These are phyloP conservation scores for Carlito syrichta DNA, from an alignment of 2,113 vertebrate species.

Conservation along the genomic window DNA sequence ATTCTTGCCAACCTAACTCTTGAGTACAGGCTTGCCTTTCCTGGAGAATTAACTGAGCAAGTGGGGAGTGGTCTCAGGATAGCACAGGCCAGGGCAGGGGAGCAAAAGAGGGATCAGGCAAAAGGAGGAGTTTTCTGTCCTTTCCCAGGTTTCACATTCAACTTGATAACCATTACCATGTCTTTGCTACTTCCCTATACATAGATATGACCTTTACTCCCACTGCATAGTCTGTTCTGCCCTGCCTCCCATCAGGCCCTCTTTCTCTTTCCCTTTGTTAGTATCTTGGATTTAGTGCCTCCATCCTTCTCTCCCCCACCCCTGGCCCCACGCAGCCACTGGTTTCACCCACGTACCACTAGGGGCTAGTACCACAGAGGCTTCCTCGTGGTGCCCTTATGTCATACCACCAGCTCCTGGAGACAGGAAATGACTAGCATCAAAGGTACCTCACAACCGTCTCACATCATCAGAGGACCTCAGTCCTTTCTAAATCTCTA, in stretches of 20 bases:
- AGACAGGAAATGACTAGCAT: slow-evolving; percentile 34
- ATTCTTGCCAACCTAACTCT: slow-evolving; percentile 19
- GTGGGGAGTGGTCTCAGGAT: slow-evolving; percentile 29
- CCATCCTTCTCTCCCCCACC: background rate
- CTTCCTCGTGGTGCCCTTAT: background rate
- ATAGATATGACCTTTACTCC: slow-evolving; percentile 57
- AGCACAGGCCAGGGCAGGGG: background rate
- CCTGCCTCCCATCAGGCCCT: background rate
- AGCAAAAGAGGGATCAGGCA: background rate
- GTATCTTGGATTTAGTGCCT: slow-evolving; percentile 28
- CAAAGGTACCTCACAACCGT: slow-evolving; percentile 35
- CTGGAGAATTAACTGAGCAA: slow-evolving; percentile 47
- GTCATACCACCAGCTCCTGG: slow-evolving; percentile 14
- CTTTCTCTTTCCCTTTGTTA: slow-evolving; percentile 39
- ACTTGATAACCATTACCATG: slow-evolving; percentile 38
- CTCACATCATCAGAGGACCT: background rate
- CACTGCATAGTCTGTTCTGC: slow-evolving; percentile 16
- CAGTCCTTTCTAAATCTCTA: slow-evolving; percentile 42
- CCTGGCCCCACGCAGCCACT: background rate
- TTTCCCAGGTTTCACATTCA: slow-evolving; percentile 56
- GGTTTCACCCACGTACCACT: slow-evolving; percentile 42
- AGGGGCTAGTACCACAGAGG: slow-evolving; percentile 46
- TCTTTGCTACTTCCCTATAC: slow-evolving; percentile 70
- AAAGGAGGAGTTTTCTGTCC: slow-evolving; percentile 1
- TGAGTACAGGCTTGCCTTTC: slow-evolving; percentile 53